phyloP scores from a whole-genome alignment of 2,113 vertebrate genomes.

The Potamarius usumacintae region DNA sequence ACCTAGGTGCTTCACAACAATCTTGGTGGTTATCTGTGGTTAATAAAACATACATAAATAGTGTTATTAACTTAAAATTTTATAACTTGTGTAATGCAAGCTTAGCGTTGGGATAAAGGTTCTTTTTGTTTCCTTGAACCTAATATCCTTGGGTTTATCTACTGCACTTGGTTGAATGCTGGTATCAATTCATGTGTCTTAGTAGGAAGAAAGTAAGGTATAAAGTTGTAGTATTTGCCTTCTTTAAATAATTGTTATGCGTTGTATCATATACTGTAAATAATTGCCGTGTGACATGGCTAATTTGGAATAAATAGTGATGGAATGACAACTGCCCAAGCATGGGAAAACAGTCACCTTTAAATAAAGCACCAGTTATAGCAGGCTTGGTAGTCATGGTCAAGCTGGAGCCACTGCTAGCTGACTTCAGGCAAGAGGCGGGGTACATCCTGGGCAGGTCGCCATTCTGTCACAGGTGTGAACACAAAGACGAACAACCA shows the following conservation, averaged over 20 bases:
- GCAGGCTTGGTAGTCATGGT: not conserved
- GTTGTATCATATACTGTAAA: not conserved
- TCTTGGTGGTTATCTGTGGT: not conserved
- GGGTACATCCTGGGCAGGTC: too few species aligned
- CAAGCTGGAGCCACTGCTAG: too few species aligned
- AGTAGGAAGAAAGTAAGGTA: not conserved
- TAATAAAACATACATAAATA: not conserved
- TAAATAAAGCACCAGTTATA: not conserved
- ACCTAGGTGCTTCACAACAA: not conserved
- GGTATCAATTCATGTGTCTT: not conserved
- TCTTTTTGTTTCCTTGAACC: not conserved
- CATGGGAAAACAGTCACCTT: not conserved
- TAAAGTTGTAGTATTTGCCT: not conserved
- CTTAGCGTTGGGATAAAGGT: not conserved
- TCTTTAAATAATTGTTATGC: not conserved
- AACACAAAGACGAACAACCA: too few species aligned
- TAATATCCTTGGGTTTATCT: not conserved
- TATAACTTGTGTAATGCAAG: not conserved
- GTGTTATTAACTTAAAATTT: not conserved
- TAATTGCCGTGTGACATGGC: not conserved
- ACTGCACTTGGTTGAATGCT: not conserved
- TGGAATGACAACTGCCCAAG: not conserved
- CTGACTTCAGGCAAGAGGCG: too few species aligned
- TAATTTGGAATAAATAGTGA: not conserved
- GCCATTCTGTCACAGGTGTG: too few species aligned